Conservation (phyloP, 2,113 vertebrate species). For the Corvus cornix region DNA sequence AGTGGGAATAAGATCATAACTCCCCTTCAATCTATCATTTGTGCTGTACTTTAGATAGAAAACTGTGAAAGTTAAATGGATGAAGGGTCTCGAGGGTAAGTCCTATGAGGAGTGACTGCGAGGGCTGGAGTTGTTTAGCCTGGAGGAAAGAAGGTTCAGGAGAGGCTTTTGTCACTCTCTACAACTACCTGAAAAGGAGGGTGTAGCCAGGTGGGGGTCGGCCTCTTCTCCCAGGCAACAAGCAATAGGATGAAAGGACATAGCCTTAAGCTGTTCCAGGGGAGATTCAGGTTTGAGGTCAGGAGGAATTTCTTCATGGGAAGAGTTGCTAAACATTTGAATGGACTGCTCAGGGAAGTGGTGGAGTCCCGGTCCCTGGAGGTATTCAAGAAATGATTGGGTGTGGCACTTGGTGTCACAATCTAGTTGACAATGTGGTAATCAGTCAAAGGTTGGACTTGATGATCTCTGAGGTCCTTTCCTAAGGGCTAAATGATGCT, state of each 20-base stretch:
- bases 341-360: background rate
- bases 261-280: background rate
- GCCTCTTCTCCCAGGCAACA: background rate
- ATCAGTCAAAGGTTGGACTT: background rate
- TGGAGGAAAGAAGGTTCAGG: background rate
- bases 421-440: background rate
- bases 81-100: background rate
- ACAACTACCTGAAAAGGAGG: background rate
- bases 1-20: background rate
- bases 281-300: background rate
- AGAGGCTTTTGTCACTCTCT: background rate
- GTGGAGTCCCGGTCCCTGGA: background rate
- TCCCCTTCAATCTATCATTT: background rate
- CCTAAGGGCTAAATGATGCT: background rate
- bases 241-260: background rate
- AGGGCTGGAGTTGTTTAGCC: background rate
- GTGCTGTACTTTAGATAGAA: background rate
- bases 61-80: background rate
- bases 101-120: background rate
- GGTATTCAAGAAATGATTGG: background rate
- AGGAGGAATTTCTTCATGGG: background rate
- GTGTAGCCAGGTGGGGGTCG: no score
- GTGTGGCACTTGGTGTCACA: background rate
- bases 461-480: background rate
- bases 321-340: background rate